Base-by-base conservation (phyloP, 2,888 invertebrate species). In the Orthosia cruda region DNA sequence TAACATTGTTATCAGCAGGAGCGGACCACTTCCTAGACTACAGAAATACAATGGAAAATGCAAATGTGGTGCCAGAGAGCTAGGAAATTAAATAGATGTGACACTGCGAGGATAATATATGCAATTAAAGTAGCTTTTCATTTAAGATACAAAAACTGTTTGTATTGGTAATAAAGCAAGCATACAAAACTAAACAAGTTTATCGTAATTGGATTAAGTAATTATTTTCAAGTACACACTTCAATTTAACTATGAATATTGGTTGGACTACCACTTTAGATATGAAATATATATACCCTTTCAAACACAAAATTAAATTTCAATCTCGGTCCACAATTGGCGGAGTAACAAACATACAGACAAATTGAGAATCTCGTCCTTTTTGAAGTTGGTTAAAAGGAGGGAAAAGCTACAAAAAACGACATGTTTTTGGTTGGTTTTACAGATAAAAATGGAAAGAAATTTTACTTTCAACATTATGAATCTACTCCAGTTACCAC, bases 1-100 rank as follows among this genome's bases (percentile, higher is more conserved):
- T 77, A 81, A 81, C 82, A 58, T 71, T 57, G 70, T 78, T 81
- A 81, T 81, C 73, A 74, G 70, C 50, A 45, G 59, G 62, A 71
- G 77, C 72, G 77, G 59, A 70, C 66, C 69, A 69, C 83, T 78
- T 81, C 74, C 83, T 64, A 45, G 26, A 49, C 32, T 55, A 71
- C 73, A 74, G 67, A 57, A 62, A 76, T 45, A 78, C 82, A 71
- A 77, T 70, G 78, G 66, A 55, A 59, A 54, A 82, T 78, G 83
- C 74, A 82, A 81, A 81, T 81, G 67, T 68, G n/a, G 0, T 0
- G 64, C 23, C 74, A 47, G 15, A 20, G 83, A 78, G 23, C 20
- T 32, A 4, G 2, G 70, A 58, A 50, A 4, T 0, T 0, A 0
- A 16, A 20, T 16, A 58, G 77, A 66, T 18, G 2, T 3, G 49